phyloP scores from a whole-genome alignment of 1,140 invertebrate species.

The Lethrus apterus region DNA sequence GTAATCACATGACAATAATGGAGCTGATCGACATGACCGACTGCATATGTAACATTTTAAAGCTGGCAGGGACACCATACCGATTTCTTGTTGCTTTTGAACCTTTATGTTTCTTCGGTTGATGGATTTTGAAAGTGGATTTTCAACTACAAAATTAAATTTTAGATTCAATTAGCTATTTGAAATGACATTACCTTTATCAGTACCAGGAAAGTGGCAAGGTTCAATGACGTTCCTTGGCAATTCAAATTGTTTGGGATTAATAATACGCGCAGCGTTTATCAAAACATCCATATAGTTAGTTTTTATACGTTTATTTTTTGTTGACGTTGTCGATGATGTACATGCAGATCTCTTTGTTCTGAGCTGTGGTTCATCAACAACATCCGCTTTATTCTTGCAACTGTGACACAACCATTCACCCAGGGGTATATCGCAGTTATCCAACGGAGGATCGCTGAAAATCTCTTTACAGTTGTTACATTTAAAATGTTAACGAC shows the following conservation, averaged over 20 bases:
- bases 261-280: slow-evolving; percentile 71
- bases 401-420: slow-evolving; percentile 88
- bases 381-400: slow-evolving; percentile 5
- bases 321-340: slow-evolving; percentile 8
- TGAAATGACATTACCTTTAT: slow-evolving; percentile 49
- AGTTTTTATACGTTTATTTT: slow-evolving; percentile 44
- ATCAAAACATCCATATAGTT: slow-evolving; percentile 67
- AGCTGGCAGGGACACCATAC: slow-evolving; percentile 53
- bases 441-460: slow-evolving; percentile 83
- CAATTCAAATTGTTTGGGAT: slow-evolving; percentile 83
- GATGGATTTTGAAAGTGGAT: slow-evolving; percentile 15
- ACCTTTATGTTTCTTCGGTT: slow-evolving; percentile 21
- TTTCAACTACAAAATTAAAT: slow-evolving; percentile 16
- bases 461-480: slow-evolving; percentile 15
- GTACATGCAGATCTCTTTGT: slow-evolving; percentile 27
- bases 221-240: slow-evolving; percentile 71
- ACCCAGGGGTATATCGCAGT: slow-evolving; percentile 81
- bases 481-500: slow-evolving; percentile 29
- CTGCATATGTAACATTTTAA: slow-evolving; percentile 76
- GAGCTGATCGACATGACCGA: slow-evolving; percentile 72
- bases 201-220: slow-evolving; percentile 73
- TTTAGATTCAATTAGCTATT: background rate
- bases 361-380: slow-evolving; percentile 11
- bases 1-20: slow-evolving; percentile 87
- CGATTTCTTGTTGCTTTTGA: slow-evolving; percentile 25